Evolutionary conservation across 1,140 invertebrate species (phyloP).

Genomic region (Drosophila santomea): DNA sequence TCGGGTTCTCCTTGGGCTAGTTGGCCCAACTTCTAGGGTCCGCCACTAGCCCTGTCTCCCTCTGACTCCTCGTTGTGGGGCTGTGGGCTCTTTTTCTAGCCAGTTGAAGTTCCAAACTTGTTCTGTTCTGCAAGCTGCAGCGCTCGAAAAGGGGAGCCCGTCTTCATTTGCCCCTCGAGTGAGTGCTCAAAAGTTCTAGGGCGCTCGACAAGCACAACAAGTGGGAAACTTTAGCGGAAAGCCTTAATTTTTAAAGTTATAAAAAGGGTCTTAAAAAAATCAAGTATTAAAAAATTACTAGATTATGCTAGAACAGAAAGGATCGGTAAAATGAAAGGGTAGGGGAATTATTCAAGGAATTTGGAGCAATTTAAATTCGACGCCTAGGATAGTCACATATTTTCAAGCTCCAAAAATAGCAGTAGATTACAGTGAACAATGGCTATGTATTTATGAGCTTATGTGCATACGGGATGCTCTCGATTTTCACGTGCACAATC

Average conservation of each 20-base stretch:
- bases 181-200: slow-evolving; percentile 59
- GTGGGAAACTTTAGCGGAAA: slow-evolving; percentile 47
- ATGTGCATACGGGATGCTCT: no score
- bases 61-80: not conserved
- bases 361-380: no score
- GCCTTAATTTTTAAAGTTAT: slow-evolving; percentile 8
- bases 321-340: not conserved
- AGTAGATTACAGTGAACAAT: no score
- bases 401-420: no score
- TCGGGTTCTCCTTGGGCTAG: slow-evolving; percentile 38
- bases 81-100: slow-evolving; percentile 23
- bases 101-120: slow-evolving; percentile 75
- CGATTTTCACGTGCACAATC: no score
- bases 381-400: not conserved
- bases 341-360: no score
- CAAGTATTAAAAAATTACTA: not conserved
- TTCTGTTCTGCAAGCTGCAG: slow-evolving; percentile 71
- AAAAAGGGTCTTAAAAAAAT: not conserved
- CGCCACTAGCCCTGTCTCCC: slow-evolving; percentile 8
- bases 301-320: not conserved
- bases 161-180: not conserved
- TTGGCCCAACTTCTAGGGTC: not conserved
- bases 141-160: slow-evolving; percentile 13
- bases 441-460: no score
- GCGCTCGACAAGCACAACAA: slow-evolving; percentile 33